Evolutionary conservation across 1,140 invertebrate genomes (phyloP).

Genomic region (Rhagoletis pomonella): DNA sequence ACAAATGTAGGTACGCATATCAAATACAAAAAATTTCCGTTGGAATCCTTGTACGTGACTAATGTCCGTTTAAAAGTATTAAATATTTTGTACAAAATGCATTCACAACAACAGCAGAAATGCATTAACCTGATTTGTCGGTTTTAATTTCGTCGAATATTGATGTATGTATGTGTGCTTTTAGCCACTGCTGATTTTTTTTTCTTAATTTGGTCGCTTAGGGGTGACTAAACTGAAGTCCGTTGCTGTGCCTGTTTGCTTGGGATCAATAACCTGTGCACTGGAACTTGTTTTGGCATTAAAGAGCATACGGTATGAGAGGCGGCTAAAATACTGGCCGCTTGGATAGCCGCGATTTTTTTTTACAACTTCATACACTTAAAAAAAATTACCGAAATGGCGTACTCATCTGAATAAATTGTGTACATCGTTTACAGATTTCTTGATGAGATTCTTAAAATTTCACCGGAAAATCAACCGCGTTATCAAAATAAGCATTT

Average conservation of each 20-base stretch:
- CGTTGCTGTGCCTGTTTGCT: not conserved
- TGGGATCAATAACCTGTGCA: not conserved
- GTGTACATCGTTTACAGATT: no score
- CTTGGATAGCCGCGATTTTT: not conserved
- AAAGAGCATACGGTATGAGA: no score
- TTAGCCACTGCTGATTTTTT: not conserved
- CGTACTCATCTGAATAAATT: no score
- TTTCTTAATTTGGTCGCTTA: not conserved
- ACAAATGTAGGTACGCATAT: not conserved
- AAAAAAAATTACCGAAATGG: no score
- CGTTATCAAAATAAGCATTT: no score
- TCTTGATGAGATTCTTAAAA: no score
- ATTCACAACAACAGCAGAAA: constrained; percentile 24
- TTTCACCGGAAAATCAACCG: no score
- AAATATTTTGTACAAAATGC: not conserved
- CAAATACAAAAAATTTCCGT: not conserved
- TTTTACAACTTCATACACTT: no score
- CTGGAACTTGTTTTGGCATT: not conserved
- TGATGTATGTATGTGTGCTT: not conserved
- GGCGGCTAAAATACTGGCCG: not conserved
- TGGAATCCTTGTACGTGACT: constrained; percentile 44
- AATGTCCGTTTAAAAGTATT: constrained; percentile 14
- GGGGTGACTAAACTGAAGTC: constrained; percentile 21
- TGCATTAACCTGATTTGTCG: constrained; percentile 41
- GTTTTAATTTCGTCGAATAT: constrained; percentile 27